These are phyloP conservation scores for Ophion obscuratus DNA, from an alignment of 2,888 invertebrate genomes.

Conservation along the genomic window DNA sequence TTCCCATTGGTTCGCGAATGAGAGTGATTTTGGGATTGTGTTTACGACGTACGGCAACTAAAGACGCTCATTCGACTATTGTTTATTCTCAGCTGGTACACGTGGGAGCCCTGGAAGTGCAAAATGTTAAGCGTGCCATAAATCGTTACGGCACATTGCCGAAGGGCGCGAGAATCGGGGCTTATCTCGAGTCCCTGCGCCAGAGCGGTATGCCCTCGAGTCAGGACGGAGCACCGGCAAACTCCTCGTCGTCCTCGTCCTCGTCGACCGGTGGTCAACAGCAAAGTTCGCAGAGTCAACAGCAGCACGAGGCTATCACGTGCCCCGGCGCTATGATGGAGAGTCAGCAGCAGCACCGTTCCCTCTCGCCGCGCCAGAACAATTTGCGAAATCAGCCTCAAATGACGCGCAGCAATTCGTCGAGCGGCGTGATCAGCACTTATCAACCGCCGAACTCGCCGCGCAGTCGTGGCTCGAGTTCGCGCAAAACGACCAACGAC, in stretches of 20 bases:
- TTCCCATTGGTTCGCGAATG: background rate
- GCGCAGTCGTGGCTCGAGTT: slow-evolving; percentile 81
- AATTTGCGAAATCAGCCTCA: slow-evolving; percentile 88
- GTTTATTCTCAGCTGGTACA: slow-evolving; percentile 86
- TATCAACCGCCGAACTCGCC: slow-evolving; percentile 87
- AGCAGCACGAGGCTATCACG: slow-evolving; percentile 68
- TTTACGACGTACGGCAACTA: slow-evolving; percentile 17
- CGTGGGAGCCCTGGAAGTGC: slow-evolving; percentile 96
- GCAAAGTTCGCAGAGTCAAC: slow-evolving; percentile 61
- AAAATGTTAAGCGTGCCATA: slow-evolving; percentile 97
- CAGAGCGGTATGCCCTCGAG: slow-evolving; percentile 88
- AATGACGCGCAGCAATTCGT: slow-evolving; percentile 96
- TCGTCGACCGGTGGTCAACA: slow-evolving; percentile 60
- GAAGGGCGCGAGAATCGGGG: slow-evolving; percentile 98
- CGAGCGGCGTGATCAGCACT: slow-evolving; percentile 88
- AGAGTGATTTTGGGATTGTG: background rate
- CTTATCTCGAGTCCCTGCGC: slow-evolving; percentile 96
- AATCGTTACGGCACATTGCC: slow-evolving; percentile 98
- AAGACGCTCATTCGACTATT: slow-evolving; percentile 26
- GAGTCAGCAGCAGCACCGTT: slow-evolving; percentile 84
- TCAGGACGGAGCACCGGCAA: slow-evolving; percentile 78
- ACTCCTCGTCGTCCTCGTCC: slow-evolving; percentile 70
- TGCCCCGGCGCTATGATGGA: slow-evolving; percentile 78
- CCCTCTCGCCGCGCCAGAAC: slow-evolving; percentile 88
- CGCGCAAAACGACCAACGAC: slow-evolving; percentile 82